These are phyloP conservation scores for Hycleus phaleratus DNA, from an alignment of 1,140 invertebrate genomes.

Conservation along the genomic window DNA sequence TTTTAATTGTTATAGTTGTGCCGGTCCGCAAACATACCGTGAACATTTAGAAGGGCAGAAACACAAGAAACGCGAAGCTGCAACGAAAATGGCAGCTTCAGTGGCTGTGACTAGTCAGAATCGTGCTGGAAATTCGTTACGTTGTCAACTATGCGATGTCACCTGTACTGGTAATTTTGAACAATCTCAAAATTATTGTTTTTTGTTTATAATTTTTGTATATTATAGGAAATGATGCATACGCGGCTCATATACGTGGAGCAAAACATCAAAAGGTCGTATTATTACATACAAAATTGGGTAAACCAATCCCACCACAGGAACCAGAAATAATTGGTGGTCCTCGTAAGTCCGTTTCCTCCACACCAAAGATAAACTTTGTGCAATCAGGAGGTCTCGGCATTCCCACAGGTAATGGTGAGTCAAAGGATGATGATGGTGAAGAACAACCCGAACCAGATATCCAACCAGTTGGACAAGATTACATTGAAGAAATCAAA, in stretches of 20 bases:
- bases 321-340: slow-evolving; percentile 76
- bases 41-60: slow-evolving; percentile 97
- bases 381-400: slow-evolving; percentile 71
- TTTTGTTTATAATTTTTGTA: background rate
- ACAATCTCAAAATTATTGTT: background rate
- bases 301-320: slow-evolving; percentile 92
- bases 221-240: slow-evolving; percentile 85
- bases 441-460: slow-evolving; percentile 63
- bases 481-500: slow-evolving; percentile 97
- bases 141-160: slow-evolving; percentile 92
- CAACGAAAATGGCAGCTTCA: slow-evolving; percentile 65
- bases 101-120: slow-evolving; percentile 45
- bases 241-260: slow-evolving; percentile 94
- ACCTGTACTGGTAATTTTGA: slow-evolving; percentile 67
- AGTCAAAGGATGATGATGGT: slow-evolving; percentile 52
- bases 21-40: slow-evolving; percentile 71
- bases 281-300: slow-evolving; percentile 91
- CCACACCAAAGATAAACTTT: slow-evolving; percentile 84
- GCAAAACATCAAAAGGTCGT: slow-evolving; percentile 97
- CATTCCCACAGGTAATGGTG: slow-evolving; percentile 47
- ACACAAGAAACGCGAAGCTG: slow-evolving; percentile 96
- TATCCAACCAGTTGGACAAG: slow-evolving; percentile 93
- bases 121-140: slow-evolving; percentile 61
- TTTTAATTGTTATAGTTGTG: slow-evolving; percentile 29
- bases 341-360: slow-evolving; percentile 49